Evolutionary conservation across 2,888 invertebrate species (phyloP).

Genomic region (Agrilus biguttatus): DNA sequence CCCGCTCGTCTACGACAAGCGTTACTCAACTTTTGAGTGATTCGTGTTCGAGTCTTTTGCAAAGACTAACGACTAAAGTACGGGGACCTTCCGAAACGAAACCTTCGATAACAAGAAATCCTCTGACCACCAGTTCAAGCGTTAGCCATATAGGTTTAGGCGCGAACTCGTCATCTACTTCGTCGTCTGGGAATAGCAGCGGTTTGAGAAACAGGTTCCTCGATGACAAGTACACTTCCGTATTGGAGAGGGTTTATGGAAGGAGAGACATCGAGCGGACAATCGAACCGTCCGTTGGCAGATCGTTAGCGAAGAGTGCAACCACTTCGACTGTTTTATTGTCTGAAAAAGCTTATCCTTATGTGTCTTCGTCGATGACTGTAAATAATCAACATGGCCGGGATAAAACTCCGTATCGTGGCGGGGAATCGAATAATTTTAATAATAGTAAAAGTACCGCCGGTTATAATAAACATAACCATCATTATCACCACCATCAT

Average conservation of each 20-base stretch:
- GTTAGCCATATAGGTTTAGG: conserved; percentile 1
- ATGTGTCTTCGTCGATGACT: conserved; percentile 27
- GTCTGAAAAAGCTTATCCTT: conserved; percentile 52
- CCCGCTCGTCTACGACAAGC: conserved; percentile 65
- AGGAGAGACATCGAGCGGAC: conserved; percentile 52
- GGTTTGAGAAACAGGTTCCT: conserved; percentile 40
- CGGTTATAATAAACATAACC: conserved; percentile 5
- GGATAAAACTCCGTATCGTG: conserved; percentile 49
- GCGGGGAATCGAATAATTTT: neutral
- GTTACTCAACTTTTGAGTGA: conserved; percentile 77
- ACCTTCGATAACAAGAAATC: conserved; percentile 1
- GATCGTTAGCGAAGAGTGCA: conserved; percentile 49
- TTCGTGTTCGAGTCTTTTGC: conserved; percentile 74
- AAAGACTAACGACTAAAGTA: conserved; percentile 57
- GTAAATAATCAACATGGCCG: conserved; percentile 32
- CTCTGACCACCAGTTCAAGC: conserved; percentile 1
- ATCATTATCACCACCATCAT: conserved; percentile 7
- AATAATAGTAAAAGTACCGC: conserved; percentile 6
- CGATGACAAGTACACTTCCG: conserved; percentile 67
- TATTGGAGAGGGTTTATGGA: conserved; percentile 54
- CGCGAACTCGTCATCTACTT: conserved; percentile 1
- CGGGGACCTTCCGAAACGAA: conserved; percentile 55
- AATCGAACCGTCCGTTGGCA: conserved; percentile 43
- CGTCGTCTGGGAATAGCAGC: conserved; percentile 34
- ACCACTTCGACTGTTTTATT: conserved; percentile 51